Evolutionary conservation across 1,140 invertebrate species (phyloP).

Genomic region (Lucilia cuprina): DNA sequence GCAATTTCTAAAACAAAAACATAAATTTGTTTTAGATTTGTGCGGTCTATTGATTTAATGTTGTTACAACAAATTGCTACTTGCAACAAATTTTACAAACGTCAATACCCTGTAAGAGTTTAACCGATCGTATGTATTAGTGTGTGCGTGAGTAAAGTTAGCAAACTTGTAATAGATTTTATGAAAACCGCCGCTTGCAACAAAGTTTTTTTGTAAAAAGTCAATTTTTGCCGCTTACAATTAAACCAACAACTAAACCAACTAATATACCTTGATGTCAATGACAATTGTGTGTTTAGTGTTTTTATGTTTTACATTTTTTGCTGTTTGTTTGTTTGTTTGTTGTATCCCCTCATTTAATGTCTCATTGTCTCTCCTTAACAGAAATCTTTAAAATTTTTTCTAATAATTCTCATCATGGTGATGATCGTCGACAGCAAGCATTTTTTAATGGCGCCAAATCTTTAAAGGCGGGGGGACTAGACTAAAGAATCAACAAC

Average conservation of each 20-base stretch:
- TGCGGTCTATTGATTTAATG: not conserved
- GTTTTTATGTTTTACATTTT: no score
- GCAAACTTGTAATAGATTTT: not conserved
- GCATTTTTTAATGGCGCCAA: not conserved
- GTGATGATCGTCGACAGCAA: not conserved
- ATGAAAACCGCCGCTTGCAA: not conserved
- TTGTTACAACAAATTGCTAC: not conserved
- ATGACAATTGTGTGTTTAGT: not conserved
- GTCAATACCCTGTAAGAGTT: not conserved
- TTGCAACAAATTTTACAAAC: not conserved
- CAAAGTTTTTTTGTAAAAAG: not conserved
- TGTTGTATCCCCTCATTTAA: not conserved
- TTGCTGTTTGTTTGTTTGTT: not conserved
- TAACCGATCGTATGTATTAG: no score
- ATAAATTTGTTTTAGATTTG: not conserved
- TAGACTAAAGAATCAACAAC: not conserved
- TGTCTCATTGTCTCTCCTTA: constrained; percentile 6
- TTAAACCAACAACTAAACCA: no score
- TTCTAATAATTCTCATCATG: not conserved
- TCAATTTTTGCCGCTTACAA: not conserved
- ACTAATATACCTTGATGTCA: not conserved
- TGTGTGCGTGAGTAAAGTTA: not conserved
- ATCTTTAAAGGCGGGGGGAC: not conserved
- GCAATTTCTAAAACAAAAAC: not conserved
- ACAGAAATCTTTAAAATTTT: not conserved